Evolutionary conservation across 1,140 invertebrate species (phyloP), one percentile per base, ranked within the genome.

Genomic region (Cherax destructor): DNA sequence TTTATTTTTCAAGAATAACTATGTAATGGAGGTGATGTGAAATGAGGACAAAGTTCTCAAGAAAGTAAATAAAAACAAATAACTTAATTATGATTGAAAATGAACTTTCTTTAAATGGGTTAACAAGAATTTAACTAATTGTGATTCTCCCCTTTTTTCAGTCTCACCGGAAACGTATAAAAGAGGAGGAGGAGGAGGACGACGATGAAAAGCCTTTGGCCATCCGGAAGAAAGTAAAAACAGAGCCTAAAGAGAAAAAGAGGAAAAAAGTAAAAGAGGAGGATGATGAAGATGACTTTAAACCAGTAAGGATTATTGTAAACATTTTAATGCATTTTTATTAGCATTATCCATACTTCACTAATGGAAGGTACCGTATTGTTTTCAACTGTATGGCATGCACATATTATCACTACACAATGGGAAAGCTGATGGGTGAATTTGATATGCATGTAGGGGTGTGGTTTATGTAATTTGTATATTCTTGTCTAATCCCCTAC

Each of bases 151-250:
- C 30, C 30, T 41, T 41, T 41, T 69, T 69, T 18, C 88, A 92
- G 92, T 86, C 86, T 16, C 84, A 91, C 5, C 56, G 91, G 21
- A 92, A 87, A 72, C 77, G 72, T 69, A 61, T 84, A 47, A 91
- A 93, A n/a, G 91, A 92, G 24, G 92, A 89, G 49, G 91, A 91
- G 41, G 96, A 96, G 90, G 96, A 96, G 93, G 95, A 97, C 81
- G 95, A 97, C 81, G 95, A 96, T 94, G 95, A 97, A 94, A 93
- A 96, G 93, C 96, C 97, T 88, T 94, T 98, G 93, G 95, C 95
- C 92, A 95, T 96, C 80, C 94, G 96, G 81, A 98, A 97, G 94
- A 97, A 97, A 94, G 93, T 96, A 61, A 97, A 97, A 94, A 88
- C 85, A 74, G 97, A 96, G 93, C 77, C 90, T 18, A 96, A 96